Conservation (phyloP, 2,113 vertebrate genomes). For the Rhagologus leucostigma region DNA sequence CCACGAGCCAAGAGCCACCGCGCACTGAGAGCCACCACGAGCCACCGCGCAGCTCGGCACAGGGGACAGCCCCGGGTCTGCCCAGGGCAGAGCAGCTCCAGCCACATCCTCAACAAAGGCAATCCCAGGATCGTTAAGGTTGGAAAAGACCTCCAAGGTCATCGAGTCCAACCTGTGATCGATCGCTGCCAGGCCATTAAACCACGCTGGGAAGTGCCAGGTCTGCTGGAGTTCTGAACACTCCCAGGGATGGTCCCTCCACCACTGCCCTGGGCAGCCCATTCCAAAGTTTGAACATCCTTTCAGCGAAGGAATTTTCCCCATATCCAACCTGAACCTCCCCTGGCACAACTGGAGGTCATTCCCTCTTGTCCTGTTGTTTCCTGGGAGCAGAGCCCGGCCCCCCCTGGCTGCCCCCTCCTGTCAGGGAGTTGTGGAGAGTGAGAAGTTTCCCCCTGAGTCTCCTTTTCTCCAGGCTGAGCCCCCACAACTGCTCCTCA, state of each 20-base stretch:
- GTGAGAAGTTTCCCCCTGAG: neutral
- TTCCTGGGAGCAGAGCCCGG: neutral
- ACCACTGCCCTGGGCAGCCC: neutral
- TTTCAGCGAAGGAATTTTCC: neutral
- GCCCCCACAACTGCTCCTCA: neutral
- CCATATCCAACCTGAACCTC: neutral
- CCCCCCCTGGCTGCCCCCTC: no score
- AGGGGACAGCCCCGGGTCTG: neutral
- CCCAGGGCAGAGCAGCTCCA: neutral
- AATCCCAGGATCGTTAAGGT: no score
- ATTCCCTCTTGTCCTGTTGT: neutral
- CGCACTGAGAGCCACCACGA: neutral
- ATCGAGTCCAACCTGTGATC: neutral
- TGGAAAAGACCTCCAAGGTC: neutral
- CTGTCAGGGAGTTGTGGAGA: neutral
- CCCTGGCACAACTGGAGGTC: neutral
- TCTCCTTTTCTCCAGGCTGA: neutral
- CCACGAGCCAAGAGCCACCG: no score
- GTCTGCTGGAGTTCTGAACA: fast-evolving
- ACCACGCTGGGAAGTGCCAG: fast-evolving
- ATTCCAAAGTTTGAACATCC: neutral
- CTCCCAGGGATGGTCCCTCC: neutral
- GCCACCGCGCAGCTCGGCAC: fast-evolving
- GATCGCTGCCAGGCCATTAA: neutral
- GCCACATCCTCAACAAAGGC: neutral